Conservation (phyloP, 2,797 vertebrate species). For the Pogonophryne albipinna region DNA sequence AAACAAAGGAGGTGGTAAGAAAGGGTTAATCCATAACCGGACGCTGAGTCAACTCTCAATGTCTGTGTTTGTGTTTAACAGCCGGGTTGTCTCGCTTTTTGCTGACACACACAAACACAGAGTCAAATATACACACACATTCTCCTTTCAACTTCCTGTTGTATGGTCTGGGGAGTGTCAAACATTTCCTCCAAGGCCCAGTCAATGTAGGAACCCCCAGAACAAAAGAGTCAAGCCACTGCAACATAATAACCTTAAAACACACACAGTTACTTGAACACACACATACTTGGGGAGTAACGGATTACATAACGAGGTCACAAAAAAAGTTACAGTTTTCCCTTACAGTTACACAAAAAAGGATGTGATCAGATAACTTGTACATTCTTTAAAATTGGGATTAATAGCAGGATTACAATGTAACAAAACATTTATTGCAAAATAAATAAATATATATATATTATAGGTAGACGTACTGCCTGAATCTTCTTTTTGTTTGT, state of each 20-base stretch:
- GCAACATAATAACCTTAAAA: constrained; percentile 30
- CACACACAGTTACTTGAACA: constrained; percentile 11
- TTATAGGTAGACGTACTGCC: too few species aligned
- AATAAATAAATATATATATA: too few species aligned
- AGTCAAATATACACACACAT: constrained; percentile 49
- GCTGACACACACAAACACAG: constrained; percentile 58
- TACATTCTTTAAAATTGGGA: too few species aligned
- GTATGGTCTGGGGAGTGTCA: constrained; percentile 73
- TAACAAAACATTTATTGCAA: too few species aligned
- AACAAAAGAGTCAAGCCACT: constrained; percentile 58
- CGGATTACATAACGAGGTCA: too few species aligned
- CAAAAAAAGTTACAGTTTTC: too few species aligned
- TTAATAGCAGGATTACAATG: too few species aligned
- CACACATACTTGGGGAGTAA: constrained; percentile 1
- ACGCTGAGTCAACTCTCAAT: constrained; percentile 46
- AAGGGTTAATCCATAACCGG: constrained; percentile 61
- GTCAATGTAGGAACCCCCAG: constrained; percentile 47
- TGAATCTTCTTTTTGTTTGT: too few species aligned
- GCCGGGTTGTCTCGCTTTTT: constrained; percentile 46
- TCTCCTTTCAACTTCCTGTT: constrained; percentile 77
- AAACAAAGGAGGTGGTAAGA: constrained; percentile 13
- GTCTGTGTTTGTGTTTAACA: constrained; percentile 66
- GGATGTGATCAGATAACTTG: too few species aligned
- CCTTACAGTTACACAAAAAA: too few species aligned
- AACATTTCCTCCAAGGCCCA: constrained; percentile 71